phyloP scores from a whole-genome alignment of 2,888 invertebrate species.

The Glyphotaelius pellucidus region DNA sequence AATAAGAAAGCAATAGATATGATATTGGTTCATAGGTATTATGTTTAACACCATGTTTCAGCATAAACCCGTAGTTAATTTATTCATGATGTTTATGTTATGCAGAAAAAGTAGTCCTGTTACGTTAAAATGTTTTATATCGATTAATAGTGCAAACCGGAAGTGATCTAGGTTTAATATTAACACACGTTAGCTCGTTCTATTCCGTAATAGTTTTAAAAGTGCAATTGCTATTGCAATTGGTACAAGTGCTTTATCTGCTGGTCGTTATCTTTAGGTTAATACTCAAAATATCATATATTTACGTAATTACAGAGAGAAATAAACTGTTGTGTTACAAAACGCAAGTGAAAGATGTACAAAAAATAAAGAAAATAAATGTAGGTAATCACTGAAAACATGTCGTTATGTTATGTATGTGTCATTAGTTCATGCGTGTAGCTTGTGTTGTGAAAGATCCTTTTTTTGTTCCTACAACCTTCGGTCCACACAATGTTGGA shows the following conservation, averaged over 20 bases:
- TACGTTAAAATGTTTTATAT: background rate
- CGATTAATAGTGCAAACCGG: background rate
- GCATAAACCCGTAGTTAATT: background rate
- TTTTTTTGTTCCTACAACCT: background rate
- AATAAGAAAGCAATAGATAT: background rate
- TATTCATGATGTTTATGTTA: background rate
- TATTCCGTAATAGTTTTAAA: background rate
- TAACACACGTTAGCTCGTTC: background rate
- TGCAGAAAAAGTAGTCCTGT: background rate
- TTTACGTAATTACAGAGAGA: background rate
- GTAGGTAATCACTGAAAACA: background rate
- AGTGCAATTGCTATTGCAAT: no score
- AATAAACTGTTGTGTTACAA: background rate
- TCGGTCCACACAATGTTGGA: background rate
- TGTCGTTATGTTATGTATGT: background rate
- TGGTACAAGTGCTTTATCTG: no score
- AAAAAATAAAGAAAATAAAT: background rate
- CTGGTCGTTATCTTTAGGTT: no score
- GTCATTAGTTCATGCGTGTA: background rate
- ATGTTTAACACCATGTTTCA: background rate
- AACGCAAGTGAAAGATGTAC: no score
- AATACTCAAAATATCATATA: no score
- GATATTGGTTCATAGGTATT: background rate
- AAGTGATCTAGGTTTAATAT: background rate
- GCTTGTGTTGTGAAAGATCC: background rate